These are phyloP conservation scores for Leucosticte australis DNA, from an alignment of 2,113 vertebrate species.

Conservation along the genomic window DNA sequence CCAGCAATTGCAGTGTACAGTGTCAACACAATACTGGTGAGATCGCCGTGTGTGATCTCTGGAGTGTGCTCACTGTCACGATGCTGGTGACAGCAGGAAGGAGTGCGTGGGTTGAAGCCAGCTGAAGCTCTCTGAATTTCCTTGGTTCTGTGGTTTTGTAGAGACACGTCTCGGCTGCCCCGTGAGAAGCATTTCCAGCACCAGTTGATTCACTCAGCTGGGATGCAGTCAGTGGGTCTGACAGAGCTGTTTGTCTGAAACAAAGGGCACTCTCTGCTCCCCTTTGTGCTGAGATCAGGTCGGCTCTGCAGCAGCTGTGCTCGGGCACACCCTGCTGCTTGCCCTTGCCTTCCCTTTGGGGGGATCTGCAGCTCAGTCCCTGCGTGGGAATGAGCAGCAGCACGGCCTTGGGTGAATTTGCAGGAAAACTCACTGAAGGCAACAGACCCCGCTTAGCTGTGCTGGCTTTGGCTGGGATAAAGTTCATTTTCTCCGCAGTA, in stretches of 20 bases:
- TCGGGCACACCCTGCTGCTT: background rate
- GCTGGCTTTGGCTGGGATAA: background rate
- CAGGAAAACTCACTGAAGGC: background rate
- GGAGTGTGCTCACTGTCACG: rapidly evolving
- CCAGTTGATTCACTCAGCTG: background rate
- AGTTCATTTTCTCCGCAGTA: background rate
- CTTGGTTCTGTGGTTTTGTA: background rate
- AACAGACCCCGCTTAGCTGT: background rate
- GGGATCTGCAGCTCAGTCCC: background rate
- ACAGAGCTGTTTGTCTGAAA: background rate
- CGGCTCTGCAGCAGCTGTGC: background rate
- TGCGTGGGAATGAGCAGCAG: background rate
- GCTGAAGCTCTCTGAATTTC: background rate
- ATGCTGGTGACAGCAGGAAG: background rate
- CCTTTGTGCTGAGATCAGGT: background rate
- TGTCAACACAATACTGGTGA: rapidly evolving
- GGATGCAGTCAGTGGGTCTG: background rate
- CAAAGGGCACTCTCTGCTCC: background rate
- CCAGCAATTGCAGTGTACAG: rapidly evolving
- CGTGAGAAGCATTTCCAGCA: background rate
- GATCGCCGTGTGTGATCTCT: background rate
- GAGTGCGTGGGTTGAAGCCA: background rate
- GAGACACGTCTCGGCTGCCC: rapidly evolving
- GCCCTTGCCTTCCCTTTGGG: background rate
- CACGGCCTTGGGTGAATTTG: background rate